Percentiles rank a stretch among this genome's conserved stretches.
Evolutionary conservation across 2,113 vertebrate species (phyloP).

Genomic region (Dicentrarchus labrax): DNA sequence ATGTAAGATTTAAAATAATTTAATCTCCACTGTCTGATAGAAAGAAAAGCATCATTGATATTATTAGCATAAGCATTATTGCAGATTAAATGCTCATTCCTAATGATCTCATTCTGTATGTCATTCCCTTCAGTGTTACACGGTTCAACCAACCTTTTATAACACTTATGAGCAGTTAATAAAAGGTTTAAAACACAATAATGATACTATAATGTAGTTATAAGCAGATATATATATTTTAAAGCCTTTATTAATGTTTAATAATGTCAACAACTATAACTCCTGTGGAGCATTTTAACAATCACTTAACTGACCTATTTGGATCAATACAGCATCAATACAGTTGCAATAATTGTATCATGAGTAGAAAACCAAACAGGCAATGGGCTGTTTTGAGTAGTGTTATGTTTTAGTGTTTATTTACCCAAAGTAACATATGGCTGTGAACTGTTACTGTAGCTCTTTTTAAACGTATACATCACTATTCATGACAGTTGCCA

Average conservation of each 20-base stretch:
- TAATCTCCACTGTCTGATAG: neutral
- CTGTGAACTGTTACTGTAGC: no score
- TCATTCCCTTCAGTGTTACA: neutral
- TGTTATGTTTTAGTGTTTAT: no score
- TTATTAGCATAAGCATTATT: neutral
- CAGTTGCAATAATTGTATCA: no score
- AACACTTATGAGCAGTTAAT: neutral
- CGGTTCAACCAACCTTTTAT: neutral
- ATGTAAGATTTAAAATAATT: constrained; percentile 7
- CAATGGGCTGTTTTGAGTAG: no score
- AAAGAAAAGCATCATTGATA: constrained; percentile 21
- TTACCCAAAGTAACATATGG: no score
- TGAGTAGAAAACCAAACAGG: no score
- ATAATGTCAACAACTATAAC: no score
- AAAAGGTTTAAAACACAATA: neutral
- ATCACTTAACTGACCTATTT: no score
- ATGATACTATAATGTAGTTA: neutral
- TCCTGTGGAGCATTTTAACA: no score
- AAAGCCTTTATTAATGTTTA: neutral
- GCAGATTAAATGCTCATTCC: constrained; percentile 6
- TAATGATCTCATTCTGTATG: constrained; percentile 1
- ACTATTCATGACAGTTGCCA: no score
- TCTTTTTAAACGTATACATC: no score
- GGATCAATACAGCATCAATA: no score
- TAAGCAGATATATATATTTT: neutral